Evolutionary conservation across 92 coral and sea anemone species (phyloP), one percentile per base, ranked within the genome.

Genomic region (Umimayanthus chanpuru): DNA sequence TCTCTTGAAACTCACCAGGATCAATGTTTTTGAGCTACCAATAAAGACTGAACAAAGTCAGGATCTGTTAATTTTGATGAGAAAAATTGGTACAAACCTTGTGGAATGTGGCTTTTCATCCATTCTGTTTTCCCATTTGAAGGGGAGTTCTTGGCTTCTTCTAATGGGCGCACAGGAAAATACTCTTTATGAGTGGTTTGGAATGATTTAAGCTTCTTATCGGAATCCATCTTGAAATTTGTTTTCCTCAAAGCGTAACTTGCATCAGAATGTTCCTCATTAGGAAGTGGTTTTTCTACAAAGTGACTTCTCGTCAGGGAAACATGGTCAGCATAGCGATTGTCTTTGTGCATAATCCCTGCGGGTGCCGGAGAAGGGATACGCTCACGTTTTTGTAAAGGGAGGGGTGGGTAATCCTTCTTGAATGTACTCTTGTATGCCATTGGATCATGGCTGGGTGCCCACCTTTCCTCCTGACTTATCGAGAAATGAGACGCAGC

Each of bases 281-380:
- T 91, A 3, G 80, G 90, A 14, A 90, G 80, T 6, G 93, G 85
- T 47, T 97, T 96, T 83, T 94, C 93, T 12, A 94, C 94, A 89
- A 94, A 97, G 71, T 95, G 98, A 21, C 94, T 94, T 82, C 96
- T 92, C 7, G 99, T 97, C 80, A 97, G 56, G 29, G 99, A 95
- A 14, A 81, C 90, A 38, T 90, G 90, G 85, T 97, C 96, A 21
- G 93, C 93, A 61, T 92, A 94, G 4, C 96, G 93, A 23, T 80
- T 86, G 81, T 95, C 99, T 39, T 93, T 92, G 85, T 94, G 96
- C 95, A 97, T 90, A 55, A 97, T 95, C 41, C 89, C 89, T 10
- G 99, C 97, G 2, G 97, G 96, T 18, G 93, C 50, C 20, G 99
- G 99, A 39, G 99, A 97, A n/a, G 99, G 96, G 21, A 94, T 87